Evolutionary conservation across 2,113 vertebrate genomes (phyloP).

Genomic region (Sclerurus mexicanus): DNA sequence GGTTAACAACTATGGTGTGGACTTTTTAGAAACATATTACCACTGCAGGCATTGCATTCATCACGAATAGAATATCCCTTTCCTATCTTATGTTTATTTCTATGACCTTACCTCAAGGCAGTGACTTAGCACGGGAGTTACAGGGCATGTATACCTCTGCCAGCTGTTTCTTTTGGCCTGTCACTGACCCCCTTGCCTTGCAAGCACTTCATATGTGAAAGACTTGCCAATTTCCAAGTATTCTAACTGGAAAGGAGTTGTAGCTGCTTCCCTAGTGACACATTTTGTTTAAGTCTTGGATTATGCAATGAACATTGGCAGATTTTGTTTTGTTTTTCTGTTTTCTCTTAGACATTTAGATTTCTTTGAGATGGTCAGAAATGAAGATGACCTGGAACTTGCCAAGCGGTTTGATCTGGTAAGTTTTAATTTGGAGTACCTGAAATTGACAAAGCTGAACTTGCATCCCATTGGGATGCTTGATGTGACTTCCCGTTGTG

Average conservation of each 20-base stretch:
- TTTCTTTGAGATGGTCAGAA: conserved; percentile 98
- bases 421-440: conserved; percentile 36
- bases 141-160: neutral
- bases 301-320: neutral
- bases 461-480: neutral
- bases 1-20: neutral
- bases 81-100: neutral
- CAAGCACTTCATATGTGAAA: neutral
- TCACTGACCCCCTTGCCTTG: neutral
- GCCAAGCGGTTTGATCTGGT: conserved; percentile 93
- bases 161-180: neutral
- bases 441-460: neutral
- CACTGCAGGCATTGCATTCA: neutral
- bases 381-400: conserved; percentile 92
- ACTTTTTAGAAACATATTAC: neutral
- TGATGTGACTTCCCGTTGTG: neutral
- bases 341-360: conserved; percentile 87
- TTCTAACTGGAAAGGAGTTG: neutral
- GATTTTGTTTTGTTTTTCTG: neutral
- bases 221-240: neutral
- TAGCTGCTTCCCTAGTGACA: neutral
- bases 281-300: neutral
- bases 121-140: neutral
- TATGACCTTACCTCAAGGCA: neutral
- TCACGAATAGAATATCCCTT: neutral